A percentile compares a stretch with the other conserved stretches of the same genome.
Evolutionary conservation across 2,113 vertebrate genomes (phyloP).

Genomic region (Nerophis lumbriciformis): DNA sequence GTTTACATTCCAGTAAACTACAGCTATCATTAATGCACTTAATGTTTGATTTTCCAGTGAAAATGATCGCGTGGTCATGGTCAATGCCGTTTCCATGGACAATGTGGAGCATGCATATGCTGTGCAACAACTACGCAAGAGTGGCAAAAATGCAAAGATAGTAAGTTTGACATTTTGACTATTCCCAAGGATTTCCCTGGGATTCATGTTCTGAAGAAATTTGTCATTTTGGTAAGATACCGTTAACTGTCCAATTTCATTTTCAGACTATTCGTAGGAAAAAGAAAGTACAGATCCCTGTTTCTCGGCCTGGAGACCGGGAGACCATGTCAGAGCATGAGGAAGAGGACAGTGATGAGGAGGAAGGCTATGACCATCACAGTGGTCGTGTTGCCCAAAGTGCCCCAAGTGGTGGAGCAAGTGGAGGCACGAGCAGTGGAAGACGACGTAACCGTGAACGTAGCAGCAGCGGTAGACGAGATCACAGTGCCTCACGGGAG

Average conservation of each 20-base stretch:
- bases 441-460: constrained; percentile 62
- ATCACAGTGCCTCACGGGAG: constrained; percentile 86
- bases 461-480: constrained; percentile 71
- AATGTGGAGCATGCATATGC: constrained; percentile 97
- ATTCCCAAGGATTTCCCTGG: background rate
- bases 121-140: constrained; percentile 96
- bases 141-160: constrained; percentile 97
- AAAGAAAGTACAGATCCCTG: constrained; percentile 92
- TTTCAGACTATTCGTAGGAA: constrained; percentile 91
- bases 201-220: too few species aligned
- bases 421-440: constrained; percentile 70
- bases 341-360: constrained; percentile 82
- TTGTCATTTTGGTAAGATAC: too few species aligned
- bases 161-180: constrained; percentile 71
- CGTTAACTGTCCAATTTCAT: background rate
- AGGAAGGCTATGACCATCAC: constrained; percentile 77
- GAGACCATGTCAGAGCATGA: constrained; percentile 90
- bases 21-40: background rate
- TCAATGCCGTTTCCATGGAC: constrained; percentile 98
- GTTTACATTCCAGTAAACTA: too few species aligned
- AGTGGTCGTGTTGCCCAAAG: constrained; percentile 64
- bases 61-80: constrained; percentile 98
- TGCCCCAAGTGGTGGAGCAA: constrained; percentile 49
- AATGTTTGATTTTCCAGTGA: constrained; percentile 70
- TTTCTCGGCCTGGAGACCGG: constrained; percentile 79